phyloP scores from a whole-genome alignment of 2,888 invertebrate species.

The Erebia epiphron region DNA sequence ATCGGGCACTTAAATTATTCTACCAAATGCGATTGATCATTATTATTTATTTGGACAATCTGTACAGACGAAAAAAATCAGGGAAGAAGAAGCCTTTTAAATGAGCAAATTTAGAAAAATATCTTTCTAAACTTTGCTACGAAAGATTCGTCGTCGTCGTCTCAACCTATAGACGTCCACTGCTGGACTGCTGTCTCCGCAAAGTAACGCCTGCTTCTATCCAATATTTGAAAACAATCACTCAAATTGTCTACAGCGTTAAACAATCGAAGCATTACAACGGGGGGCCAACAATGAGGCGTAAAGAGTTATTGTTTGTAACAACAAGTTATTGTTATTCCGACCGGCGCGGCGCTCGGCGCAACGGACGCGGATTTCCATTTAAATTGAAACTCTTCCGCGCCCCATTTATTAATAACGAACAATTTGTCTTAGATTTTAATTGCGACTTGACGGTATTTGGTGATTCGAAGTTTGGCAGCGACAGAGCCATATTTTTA shows the following conservation, averaged over 20 bases:
- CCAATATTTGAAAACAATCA: background rate
- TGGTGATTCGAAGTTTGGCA: constrained; percentile 9
- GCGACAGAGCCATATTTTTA: too few species aligned
- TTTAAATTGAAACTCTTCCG: constrained; percentile 38
- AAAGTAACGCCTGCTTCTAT: too few species aligned
- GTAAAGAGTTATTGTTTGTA: constrained; percentile 11
- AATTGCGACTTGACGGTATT: constrained; percentile 46
- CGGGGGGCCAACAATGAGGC: constrained; percentile 1
- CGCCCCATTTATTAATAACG: constrained; percentile 59
- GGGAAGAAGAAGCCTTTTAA: too few species aligned
- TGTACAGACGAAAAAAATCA: too few species aligned
- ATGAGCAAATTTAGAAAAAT: too few species aligned
- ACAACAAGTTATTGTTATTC: constrained; percentile 26
- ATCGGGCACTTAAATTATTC: too few species aligned
- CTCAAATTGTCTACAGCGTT: background rate
- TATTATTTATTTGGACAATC: too few species aligned
- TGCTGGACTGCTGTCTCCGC: too few species aligned
- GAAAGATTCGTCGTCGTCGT: too few species aligned
- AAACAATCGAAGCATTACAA: background rate
- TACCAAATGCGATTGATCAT: too few species aligned
- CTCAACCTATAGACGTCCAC: too few species aligned
- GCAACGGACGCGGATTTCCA: constrained; percentile 33
- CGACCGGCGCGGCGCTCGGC: constrained; percentile 4
- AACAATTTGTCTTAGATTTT: constrained; percentile 65
- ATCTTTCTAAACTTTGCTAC: too few species aligned